Conservation (phyloP, 2,888 invertebrate genomes). For the Pyrrhia umbra region DNA sequence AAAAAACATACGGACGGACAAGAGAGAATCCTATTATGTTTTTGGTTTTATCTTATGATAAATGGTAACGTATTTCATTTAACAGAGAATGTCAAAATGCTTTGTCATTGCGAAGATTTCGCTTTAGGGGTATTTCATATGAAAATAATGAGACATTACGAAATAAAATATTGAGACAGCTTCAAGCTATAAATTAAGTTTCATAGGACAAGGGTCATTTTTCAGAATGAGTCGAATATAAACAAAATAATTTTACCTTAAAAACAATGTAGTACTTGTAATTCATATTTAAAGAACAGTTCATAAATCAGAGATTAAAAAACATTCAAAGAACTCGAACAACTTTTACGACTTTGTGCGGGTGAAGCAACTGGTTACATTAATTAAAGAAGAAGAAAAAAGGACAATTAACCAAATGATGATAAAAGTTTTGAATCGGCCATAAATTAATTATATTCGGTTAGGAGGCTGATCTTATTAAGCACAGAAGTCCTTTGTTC, state of each 20-base stretch:
- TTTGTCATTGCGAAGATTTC: background rate
- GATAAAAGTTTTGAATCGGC: slow-evolving; percentile 7
- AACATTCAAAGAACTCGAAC: slow-evolving; percentile 15
- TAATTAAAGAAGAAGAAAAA: slow-evolving; percentile 23
- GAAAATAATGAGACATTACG: background rate
- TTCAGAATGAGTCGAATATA: background rate
- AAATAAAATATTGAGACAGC: background rate
- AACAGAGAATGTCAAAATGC: background rate
- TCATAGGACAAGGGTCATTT: background rate
- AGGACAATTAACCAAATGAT: slow-evolving; percentile 8
- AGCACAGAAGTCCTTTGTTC: background rate
- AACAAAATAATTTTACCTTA: background rate
- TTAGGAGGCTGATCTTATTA: background rate
- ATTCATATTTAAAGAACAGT: slow-evolving; percentile 3
- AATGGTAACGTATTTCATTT: slow-evolving; percentile 17
- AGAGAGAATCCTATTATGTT: slow-evolving; percentile 36
- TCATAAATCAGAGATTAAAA: slow-evolving; percentile 28
- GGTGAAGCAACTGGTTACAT: slow-evolving; percentile 45
- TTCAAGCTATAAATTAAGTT: background rate
- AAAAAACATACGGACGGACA: slow-evolving; percentile 31
- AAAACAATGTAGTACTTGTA: slow-evolving; percentile 1
- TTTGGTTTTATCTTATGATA: slow-evolving; percentile 31
- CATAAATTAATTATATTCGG: slow-evolving; percentile 3
- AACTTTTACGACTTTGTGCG: slow-evolving; percentile 29
- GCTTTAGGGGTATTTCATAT: background rate